phyloP scores from a whole-genome alignment of 2,797 vertebrate genomes.

The Alectoris magna region DNA sequence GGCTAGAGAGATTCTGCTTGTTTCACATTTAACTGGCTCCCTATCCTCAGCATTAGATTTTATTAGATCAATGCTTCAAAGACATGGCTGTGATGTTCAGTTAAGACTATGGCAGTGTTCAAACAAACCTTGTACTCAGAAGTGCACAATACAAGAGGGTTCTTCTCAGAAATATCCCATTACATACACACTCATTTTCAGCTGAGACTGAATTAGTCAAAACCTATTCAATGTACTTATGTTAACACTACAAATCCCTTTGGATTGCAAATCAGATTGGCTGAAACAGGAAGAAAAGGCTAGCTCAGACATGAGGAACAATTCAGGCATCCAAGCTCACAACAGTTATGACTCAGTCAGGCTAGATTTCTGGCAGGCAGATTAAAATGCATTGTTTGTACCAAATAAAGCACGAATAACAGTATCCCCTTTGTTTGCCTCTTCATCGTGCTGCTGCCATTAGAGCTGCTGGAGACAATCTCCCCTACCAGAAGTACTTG shows the following conservation, averaged over 20 bases:
- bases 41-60: background rate
- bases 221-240: background rate
- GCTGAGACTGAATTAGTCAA: background rate
- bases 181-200: slow-evolving; percentile 14
- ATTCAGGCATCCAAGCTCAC: slow-evolving; percentile 7
- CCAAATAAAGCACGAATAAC: slow-evolving; percentile 25
- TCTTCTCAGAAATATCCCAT: slow-evolving; percentile 54
- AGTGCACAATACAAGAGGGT: slow-evolving; percentile 12
- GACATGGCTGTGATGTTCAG: background rate
- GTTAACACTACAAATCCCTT: slow-evolving; percentile 9
- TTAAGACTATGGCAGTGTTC: background rate
- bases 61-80: background rate
- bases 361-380: slow-evolving; percentile 22
- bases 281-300: slow-evolving; percentile 20
- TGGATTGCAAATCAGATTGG: slow-evolving; percentile 13
- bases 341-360: slow-evolving; percentile 15
- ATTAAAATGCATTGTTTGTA: slow-evolving; percentile 42
- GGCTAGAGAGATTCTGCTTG: background rate
- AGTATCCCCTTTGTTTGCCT: background rate
- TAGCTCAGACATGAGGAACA: slow-evolving; percentile 23
- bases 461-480: background rate
- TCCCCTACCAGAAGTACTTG: background rate
- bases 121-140: slow-evolving; percentile 19
- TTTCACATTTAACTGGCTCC: slow-evolving; percentile 2
- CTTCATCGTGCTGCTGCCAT: background rate